Conservation (phyloP, 2,113 vertebrate genomes). For the Morone saxatilis region DNA sequence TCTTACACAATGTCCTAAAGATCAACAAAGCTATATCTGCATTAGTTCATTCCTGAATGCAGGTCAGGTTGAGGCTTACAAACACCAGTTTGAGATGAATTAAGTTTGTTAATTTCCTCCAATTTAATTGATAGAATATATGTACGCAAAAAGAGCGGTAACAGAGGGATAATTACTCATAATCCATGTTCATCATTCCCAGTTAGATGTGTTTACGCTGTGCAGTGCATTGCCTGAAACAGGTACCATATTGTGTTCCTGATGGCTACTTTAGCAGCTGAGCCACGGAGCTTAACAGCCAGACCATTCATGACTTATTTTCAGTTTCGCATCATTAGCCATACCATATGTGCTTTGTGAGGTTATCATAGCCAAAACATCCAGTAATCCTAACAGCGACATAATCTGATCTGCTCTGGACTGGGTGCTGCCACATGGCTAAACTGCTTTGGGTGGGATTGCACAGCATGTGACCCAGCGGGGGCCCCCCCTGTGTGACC, state of each 20-base stretch:
- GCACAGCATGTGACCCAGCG: slow-evolving; percentile 74
- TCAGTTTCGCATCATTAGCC: slow-evolving; percentile 76
- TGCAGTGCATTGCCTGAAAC: not conserved
- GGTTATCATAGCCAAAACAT: slow-evolving; percentile 75
- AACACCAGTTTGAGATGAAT: not conserved
- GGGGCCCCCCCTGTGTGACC: slow-evolving; percentile 31
- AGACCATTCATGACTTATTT: slow-evolving; percentile 54
- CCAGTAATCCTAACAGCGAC: slow-evolving; percentile 66
- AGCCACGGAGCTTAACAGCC: slow-evolving; percentile 37
- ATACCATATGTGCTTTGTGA: slow-evolving; percentile 70
- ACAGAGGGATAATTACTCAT: slow-evolving; percentile 12
- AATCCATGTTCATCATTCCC: slow-evolving; percentile 12
- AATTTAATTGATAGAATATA: not conserved
- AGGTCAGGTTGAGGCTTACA: slow-evolving; percentile 19
- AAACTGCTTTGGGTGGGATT: slow-evolving; percentile 79
- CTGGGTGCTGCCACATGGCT: slow-evolving; percentile 57
- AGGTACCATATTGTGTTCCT: slow-evolving; percentile 51
- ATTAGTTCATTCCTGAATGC: slow-evolving; percentile 2
- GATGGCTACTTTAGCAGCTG: slow-evolving; percentile 54
- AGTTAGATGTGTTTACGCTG: slow-evolving; percentile 2
- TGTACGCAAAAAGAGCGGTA: not conserved
- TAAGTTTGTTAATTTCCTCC: slow-evolving; percentile 1
- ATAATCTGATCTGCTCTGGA: slow-evolving; percentile 76
- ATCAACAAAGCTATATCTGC: slow-evolving; percentile 2
- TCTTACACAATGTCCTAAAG: slow-evolving; percentile 13